Evolutionary conservation across 1,140 invertebrate genomes (phyloP), one percentile per base, ranked within the genome.

Genomic region (Drosophila parvula): DNA sequence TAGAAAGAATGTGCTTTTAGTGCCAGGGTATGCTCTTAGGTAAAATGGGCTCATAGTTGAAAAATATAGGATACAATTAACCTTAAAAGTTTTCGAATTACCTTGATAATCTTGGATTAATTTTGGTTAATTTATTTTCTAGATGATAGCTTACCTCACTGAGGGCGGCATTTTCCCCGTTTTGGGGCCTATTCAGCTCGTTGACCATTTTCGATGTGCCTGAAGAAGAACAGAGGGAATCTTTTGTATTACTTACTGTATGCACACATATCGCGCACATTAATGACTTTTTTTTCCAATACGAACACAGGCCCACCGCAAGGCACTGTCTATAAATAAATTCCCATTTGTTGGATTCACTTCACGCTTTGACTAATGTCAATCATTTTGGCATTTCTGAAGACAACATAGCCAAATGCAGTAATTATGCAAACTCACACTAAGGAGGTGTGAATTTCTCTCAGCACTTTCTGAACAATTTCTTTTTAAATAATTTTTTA

Each of bases 381-480:
- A 85, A 88, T 88, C 83, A 88, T 62, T 59, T 76, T 78, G 53
- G 67, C 59, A 48, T 47, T 69, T 69, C 48, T 8, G 11, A 64
- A 59, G 50, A 41, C 27, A 57, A 32, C 41, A 65, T 58, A 40
- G 18, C 40, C 30, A 38, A 43, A 28, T 43, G 45, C 69, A 69
- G 57, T 30, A 69, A 79, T 89, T 86, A 83, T 86, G 62, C 77
- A 79, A 78, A 86, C 80, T 70, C 84, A 89, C 84, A 65, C 47
- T 63, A 22, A 6, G 61, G 12, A 6, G 61, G 12, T 36, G 5
- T n/a, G 38, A 56, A 34, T 70, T 38, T 67, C 32, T 5, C 32
- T 27, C 12, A 22, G 12, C 34, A n/a, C 16, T 22, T 32, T 30
- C 41, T 34, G 12, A 55, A 10, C 38, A 69, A 55, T 32, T 22